Conservation (phyloP, 2,113 vertebrate genomes). For the Chloropsis hardwickii region DNA sequence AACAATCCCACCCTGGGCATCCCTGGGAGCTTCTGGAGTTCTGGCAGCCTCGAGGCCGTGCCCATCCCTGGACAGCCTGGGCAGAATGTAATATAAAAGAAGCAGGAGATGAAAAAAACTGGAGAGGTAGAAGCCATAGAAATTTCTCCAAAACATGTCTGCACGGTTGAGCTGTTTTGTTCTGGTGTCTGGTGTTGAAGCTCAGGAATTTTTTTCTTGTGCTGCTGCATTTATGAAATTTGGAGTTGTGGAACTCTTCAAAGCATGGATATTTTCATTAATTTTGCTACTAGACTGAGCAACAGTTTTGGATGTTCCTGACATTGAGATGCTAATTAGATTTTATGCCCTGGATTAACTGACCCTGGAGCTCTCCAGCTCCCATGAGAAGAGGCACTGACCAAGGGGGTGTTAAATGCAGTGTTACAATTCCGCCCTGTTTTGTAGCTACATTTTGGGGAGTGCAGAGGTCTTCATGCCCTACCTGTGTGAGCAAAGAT, state of each 20-base stretch:
- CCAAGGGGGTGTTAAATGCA: background rate
- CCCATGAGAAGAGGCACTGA: background rate
- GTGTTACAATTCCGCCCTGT: background rate
- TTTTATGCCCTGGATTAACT: background rate
- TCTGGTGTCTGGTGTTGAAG: background rate
- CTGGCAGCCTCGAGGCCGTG: background rate
- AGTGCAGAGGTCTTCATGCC: background rate
- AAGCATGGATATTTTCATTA: background rate
- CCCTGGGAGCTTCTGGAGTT: background rate
- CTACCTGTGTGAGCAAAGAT: background rate
- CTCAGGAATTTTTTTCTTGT: background rate
- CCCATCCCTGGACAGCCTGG: background rate
- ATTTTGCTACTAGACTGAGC: background rate
- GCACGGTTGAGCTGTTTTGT: background rate
- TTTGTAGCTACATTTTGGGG: rapidly evolving
- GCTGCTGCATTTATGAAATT: background rate
- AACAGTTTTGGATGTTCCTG: background rate
- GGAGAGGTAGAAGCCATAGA: background rate
- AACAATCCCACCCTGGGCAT: background rate
- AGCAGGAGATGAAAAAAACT: background rate
- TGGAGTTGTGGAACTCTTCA: background rate
- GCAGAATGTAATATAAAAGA: background rate
- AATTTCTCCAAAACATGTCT: background rate
- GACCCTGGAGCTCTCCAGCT: background rate
- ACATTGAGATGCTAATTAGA: background rate